A percentile compares a stretch with the other conserved stretches of the same genome.
Evolutionary conservation across 1,140 invertebrate genomes (phyloP).

Genomic region (Aleiodes sp.): DNA sequence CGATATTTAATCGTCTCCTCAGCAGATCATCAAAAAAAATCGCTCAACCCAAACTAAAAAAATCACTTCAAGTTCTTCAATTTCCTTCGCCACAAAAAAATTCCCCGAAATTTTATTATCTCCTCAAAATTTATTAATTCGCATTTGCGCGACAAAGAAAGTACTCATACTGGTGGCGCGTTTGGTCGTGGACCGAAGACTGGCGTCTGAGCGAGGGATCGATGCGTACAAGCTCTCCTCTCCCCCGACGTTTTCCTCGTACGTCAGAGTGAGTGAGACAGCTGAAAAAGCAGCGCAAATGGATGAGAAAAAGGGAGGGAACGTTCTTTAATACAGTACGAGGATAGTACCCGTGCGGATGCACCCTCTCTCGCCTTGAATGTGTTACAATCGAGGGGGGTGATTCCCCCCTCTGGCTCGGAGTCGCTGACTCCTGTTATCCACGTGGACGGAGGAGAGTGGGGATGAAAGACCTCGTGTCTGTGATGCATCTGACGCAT

Average conservation of each 20-base stretch:
- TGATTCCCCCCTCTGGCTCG: background rate
- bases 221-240: slow-evolving; percentile 21
- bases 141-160: background rate
- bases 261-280: slow-evolving; percentile 2
- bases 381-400: background rate
- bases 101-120: too few species aligned
- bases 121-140: background rate
- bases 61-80: too few species aligned
- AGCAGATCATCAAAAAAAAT: background rate
- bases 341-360: background rate
- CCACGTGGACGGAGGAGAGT: background rate
- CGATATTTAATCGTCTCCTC: background rate
- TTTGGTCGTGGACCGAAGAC: slow-evolving; percentile 28
- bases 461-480: background rate
- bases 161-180: background rate
- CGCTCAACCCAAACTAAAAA: background rate
- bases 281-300: background rate
- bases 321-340: too few species aligned
- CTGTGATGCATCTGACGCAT: background rate
- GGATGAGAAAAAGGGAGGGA: background rate
- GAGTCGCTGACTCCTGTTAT: background rate
- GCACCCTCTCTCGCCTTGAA: background rate
- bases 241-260: slow-evolving; percentile 1
- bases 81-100: too few species aligned
- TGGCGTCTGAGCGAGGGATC: slow-evolving; percentile 29